Base-by-base conservation (phyloP, 2,888 invertebrate species). In the Tortricodes alternella region DNA sequence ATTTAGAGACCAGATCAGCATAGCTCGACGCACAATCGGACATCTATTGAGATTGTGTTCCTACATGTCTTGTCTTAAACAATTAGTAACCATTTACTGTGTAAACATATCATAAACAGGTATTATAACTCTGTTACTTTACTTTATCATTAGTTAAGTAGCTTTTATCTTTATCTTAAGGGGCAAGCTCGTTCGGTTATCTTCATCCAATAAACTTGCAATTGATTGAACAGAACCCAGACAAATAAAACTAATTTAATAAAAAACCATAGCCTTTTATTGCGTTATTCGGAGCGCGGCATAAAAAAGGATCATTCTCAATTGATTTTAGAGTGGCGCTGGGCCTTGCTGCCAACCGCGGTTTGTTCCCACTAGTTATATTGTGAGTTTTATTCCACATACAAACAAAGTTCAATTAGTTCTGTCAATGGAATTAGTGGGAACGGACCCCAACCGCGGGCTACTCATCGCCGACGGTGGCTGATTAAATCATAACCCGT, bases 161-260 rank as follows among this genome's bases (percentile, higher is more conserved):
- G 48, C 34, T 53, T 38, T 35, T 27, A 46, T 35, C 48, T 48
- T 38, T 13, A 39, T 48, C 24, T 34, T 53, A 39, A 34, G 34
- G 32, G 41, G 24, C 19, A 35, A 48, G 24, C 34, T 48, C 35
- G 41, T 18, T 52, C 34, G 23, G 38, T 48, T 48, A 53, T 48
- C 53, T 48, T 9, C 24, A 48, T 48, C 48, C 41, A 53, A 43
- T 55, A 55, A 49, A 55, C 19, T 41, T 34, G 27, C 43, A 55
- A 56, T 37, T 50, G 49, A 50, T 50, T 49, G 38, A 44, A 29
- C 37, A 29, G 37, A 27, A 8, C 27, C 37, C 44, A 38, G 50
- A 44, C 56, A 44, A 56, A 56, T 56, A 43, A 50, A 49, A 34
- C 18, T 56, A 44, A 50, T 56, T 50, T 44, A 56, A 56, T 50